These are phyloP conservation scores for Nerophis ophidion DNA, from an alignment of 2,113 vertebrate genomes.

Conservation along the genomic window DNA sequence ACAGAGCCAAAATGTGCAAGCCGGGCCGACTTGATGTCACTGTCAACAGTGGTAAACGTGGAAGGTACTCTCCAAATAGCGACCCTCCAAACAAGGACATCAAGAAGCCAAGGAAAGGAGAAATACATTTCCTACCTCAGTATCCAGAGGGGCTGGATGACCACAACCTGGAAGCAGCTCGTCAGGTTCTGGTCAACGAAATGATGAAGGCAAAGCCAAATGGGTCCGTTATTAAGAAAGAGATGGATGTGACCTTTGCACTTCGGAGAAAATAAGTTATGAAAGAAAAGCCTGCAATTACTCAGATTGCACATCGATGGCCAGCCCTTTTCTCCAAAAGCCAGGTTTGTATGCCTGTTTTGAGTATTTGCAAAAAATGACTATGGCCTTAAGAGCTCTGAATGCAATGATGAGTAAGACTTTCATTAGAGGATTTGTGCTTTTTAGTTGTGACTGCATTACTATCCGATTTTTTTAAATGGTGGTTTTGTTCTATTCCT, in stretches of 20 bases:
- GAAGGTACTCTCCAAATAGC: constrained; percentile 4
- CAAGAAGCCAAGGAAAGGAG: constrained; percentile 31
- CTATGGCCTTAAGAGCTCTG: no score
- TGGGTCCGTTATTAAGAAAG: constrained; percentile 13
- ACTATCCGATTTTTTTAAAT: no score
- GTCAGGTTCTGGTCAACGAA: constrained; percentile 16
- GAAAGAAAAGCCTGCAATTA: constrained; percentile 20
- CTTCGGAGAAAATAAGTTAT: constrained; percentile 26
- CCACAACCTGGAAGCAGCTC: constrained; percentile 7
- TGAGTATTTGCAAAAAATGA: no score
- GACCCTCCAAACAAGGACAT: constrained; percentile 31
- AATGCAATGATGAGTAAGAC: no score
- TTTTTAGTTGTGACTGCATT: no score
- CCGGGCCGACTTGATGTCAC: constrained; percentile 15
- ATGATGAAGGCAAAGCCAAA: constrained; percentile 31
- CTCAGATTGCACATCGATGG: constrained; percentile 14
- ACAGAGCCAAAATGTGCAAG: constrained; percentile 13
- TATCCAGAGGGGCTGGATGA: constrained; percentile 23
- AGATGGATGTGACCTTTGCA: constrained; percentile 27
- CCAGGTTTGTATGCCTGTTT: constrained; percentile 27
- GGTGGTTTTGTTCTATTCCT: no score
- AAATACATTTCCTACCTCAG: constrained; percentile 31
- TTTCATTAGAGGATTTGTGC: no score
- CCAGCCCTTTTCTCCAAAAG: constrained; percentile 31
- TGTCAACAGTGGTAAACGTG: constrained; percentile 21